Conservation (phyloP, 1,140 invertebrate species). For the Armadillidium nasatum region DNA sequence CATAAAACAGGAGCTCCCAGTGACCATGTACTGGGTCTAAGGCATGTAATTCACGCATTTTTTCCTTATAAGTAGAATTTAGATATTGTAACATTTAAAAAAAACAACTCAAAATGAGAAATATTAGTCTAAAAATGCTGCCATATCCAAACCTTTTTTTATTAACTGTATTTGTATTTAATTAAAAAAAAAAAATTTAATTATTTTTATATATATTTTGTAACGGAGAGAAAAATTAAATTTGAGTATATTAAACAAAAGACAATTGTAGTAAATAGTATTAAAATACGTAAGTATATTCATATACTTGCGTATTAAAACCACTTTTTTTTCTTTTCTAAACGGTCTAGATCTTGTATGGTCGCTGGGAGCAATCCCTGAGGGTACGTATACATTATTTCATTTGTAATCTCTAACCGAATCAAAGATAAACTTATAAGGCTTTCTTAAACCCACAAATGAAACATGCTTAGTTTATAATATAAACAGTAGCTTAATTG, state of each 20-base stretch:
- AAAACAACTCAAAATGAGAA: not conserved
- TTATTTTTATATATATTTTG: not conserved
- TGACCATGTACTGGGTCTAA: conserved; percentile 40
- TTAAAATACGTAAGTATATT: not conserved
- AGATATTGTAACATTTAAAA: not conserved
- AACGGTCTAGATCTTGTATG: conserved; percentile 91
- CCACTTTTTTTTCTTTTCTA: conserved; percentile 48
- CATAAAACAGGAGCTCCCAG: conserved; percentile 38
- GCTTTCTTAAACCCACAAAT: not conserved
- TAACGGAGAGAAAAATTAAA: not conserved
- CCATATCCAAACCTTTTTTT: not conserved
- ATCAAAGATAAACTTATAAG: not conserved
- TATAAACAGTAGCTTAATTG: not conserved
- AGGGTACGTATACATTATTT: conserved; percentile 67
- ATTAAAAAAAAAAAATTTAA: not conserved
- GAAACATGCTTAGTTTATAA: not conserved
- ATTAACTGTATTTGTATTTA: not conserved
- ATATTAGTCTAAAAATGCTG: not conserved
- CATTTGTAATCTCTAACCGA: not conserved
- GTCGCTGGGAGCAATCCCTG: conserved; percentile 92
- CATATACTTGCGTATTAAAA: not conserved
- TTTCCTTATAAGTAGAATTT: not conserved
- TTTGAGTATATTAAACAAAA: not conserved
- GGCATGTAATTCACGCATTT: conserved; percentile 22
- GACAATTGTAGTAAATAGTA: not conserved